Percentiles rank a stretch among this genome's conserved stretches.
These are phyloP conservation scores for Rhinatrema bivittatum DNA, from an alignment of 2,797 vertebrate genomes.

Conservation along the genomic window DNA sequence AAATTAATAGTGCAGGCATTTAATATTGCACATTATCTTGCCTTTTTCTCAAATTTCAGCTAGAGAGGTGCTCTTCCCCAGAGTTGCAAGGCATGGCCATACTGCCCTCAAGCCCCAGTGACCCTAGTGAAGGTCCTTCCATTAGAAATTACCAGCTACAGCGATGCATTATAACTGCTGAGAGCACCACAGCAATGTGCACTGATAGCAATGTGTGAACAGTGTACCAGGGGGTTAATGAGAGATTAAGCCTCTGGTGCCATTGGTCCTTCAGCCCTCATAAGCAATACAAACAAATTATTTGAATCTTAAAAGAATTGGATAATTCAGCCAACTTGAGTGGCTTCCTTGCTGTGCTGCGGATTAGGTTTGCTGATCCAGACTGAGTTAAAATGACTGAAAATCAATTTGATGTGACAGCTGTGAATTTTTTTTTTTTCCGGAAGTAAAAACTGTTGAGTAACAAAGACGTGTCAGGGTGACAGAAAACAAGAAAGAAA, in stretches of 20 bases:
- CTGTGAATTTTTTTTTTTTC: no score
- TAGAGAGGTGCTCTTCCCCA: constrained; percentile 29
- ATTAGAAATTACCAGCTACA: no score
- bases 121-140: no score
- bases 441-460: constrained; percentile 4
- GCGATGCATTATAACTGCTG: background rate
- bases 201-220: background rate
- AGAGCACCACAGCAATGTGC: background rate
- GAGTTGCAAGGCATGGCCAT: constrained; percentile 29
- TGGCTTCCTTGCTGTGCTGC: constrained; percentile 24
- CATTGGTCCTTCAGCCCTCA: constrained; percentile 21
- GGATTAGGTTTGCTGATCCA: constrained; percentile 36
- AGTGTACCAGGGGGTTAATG: constrained; percentile 2
- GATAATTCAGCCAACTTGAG: constrained; percentile 17
- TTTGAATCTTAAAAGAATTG: constrained; percentile 15
- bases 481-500: constrained; percentile 6
- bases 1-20: no score
- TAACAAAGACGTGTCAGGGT: background rate
- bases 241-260: constrained; percentile 30
- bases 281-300: constrained; percentile 33
- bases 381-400: constrained; percentile 43
- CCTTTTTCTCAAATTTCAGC: constrained; percentile 38
- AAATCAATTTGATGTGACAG: constrained; percentile 57
- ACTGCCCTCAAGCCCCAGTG: no score
- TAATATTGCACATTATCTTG: no score